Base-by-base conservation (phyloP, 2,888 invertebrate genomes). In the Operophtera brumata region DNA sequence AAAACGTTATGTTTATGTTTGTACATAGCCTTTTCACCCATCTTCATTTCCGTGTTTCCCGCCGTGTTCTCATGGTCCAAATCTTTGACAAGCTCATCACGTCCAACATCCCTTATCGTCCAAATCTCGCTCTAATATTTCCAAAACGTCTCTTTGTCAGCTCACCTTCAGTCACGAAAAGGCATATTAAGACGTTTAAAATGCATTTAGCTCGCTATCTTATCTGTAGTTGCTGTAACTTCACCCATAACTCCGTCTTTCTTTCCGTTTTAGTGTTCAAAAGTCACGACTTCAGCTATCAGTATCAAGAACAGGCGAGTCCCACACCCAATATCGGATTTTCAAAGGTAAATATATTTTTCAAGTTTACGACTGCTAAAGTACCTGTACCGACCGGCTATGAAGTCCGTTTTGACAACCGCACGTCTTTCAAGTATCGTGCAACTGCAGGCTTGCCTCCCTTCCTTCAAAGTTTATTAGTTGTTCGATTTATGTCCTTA, bases 261-360 rank as follows among this genome's bases (percentile, higher is more conserved):
- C 88, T 84, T 86, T 91, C 84, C 91, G 91, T 96, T 95, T 81
- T 94, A 97, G 97, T 96, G 83, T 94, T 96, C 90, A 96, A 96
- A 87, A 93, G 94, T 88, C 94, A 94, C 90, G 94, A 94, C 81
- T 92, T 93, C 80, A 92, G 80, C 74, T 89, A 90, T 84, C 89
- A 91, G 87, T 90, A 93, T 88, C 91, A 93, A 84, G 93, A 93
- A 84, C 93, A 93, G 84, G 91, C 93, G 70, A 86, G 86, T 75
- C 94, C 94, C 77, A 95, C 95, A 79, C 96, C 96, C 77, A 95
- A 95, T 91, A 95, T 96, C 84, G 96, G 96, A 85, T 97, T 97
- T 91, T 96, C 96, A 76, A 96, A 96, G 94, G 97, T 96, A 92
- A 71, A 63, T 66, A 65, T 59, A 62, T 66, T 72, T 76, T 74